A percentile compares a stretch with the other conserved stretches of the same genome.
Evolutionary conservation across 2,797 vertebrate genomes (phyloP).

Genomic region (Falco biarmicus): DNA sequence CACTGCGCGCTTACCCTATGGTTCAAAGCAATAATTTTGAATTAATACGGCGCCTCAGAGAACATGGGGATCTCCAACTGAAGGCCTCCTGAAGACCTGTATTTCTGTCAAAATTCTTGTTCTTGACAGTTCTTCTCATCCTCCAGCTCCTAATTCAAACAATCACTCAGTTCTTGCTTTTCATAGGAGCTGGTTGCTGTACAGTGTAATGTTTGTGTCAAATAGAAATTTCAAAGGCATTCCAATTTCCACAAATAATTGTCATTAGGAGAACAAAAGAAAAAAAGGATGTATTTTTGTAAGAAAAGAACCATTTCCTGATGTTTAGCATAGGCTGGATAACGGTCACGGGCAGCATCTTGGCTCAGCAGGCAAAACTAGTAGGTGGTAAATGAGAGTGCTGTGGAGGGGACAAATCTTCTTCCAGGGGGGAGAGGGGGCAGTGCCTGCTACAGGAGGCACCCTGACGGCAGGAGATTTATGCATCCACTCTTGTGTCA

Average conservation of each 20-base stretch:
- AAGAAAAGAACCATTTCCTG: slow-evolving; percentile 28
- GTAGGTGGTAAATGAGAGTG: slow-evolving; percentile 68
- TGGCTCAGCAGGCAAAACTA: slow-evolving; percentile 22
- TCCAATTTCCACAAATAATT: slow-evolving; percentile 57
- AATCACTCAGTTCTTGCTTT: not conserved
- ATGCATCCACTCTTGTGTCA: slow-evolving; percentile 29
- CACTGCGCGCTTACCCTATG: not conserved
- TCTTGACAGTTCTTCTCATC: not conserved
- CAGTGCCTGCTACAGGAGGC: slow-evolving; percentile 15
- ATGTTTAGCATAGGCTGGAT: slow-evolving; percentile 18
- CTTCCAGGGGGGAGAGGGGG: slow-evolving; percentile 8
- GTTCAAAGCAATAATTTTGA: not conserved
- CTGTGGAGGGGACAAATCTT: slow-evolving; percentile 43
- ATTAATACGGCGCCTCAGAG: not conserved
- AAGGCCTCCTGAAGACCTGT: not conserved
- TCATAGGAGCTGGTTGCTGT: not conserved
- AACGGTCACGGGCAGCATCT: slow-evolving; percentile 39
- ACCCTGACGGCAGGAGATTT: slow-evolving; percentile 57
- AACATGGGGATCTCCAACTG: not conserved
- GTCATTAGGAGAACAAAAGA: not conserved
- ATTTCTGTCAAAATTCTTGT: not conserved
- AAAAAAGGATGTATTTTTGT: slow-evolving; percentile 3
- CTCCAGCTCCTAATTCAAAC: not conserved
- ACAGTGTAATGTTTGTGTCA: not conserved
- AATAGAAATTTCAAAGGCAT: not conserved